These are phyloP conservation scores for Patiria miniata DNA, from an alignment of 35 echinoderm and acorn worm genomes.

Conservation along the genomic window DNA sequence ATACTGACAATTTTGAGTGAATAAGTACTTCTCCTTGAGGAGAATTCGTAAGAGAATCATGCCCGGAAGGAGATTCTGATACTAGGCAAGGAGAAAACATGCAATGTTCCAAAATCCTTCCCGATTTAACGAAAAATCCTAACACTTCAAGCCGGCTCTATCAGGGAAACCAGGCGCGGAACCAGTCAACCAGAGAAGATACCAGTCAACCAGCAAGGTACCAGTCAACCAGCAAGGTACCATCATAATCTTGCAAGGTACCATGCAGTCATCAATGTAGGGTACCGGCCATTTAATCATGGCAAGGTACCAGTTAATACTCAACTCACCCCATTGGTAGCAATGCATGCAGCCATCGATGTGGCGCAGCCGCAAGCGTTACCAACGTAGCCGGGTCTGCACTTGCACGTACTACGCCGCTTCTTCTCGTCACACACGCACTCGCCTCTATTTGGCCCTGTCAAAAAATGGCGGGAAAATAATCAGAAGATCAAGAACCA, in stretches of 20 bases:
- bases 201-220: background rate
- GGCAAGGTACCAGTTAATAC: background rate
- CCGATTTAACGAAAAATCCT: too few relatives aligned
- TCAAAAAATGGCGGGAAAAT: background rate
- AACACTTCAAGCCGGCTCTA: too few relatives aligned
- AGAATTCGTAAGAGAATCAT: too few relatives aligned
- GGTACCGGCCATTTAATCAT: background rate
- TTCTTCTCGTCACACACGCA: slow-evolving; percentile 76
- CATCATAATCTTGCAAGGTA: too few relatives aligned
- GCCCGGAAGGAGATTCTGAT: too few relatives aligned
- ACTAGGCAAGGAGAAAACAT: too few relatives aligned
- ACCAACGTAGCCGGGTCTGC: slow-evolving; percentile 63
- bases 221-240: background rate
- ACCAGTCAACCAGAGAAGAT: background rate
- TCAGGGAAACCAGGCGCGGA: background rate
- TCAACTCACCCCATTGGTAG: slow-evolving; percentile 82
- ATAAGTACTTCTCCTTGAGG: too few relatives aligned
- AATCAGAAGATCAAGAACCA: background rate
- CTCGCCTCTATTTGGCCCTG: slow-evolving; percentile 68
- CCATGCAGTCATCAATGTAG: background rate
- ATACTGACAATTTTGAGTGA: too few relatives aligned
- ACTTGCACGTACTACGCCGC: slow-evolving; percentile 53
- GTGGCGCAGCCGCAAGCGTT: slow-evolving; percentile 65
- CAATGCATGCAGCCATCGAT: slow-evolving; percentile 61
- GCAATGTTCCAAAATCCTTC: too few relatives aligned